Evolutionary conservation across 2,113 vertebrate genomes (phyloP).

Genomic region (Vidua macroura): DNA sequence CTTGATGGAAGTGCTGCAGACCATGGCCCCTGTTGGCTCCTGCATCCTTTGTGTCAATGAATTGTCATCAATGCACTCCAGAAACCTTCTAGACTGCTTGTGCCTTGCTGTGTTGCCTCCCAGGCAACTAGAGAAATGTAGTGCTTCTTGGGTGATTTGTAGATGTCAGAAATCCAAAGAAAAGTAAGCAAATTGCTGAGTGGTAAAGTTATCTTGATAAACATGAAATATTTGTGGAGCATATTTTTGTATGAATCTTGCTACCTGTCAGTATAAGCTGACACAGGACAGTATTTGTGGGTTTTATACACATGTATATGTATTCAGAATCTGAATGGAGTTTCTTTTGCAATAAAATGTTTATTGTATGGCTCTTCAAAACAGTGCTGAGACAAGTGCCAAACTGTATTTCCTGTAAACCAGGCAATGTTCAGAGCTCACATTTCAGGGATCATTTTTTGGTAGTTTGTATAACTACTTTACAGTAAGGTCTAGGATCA

Average conservation of each 20-base stretch:
- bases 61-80: not conserved
- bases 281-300: not conserved
- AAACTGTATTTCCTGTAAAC: not conserved
- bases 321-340: not conserved
- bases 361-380: not conserved
- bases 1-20: not conserved
- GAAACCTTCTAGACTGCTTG: not conserved
- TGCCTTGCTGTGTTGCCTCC: not conserved
- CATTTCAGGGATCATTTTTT: not conserved
- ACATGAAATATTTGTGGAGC: not conserved
- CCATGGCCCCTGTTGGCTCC: not conserved
- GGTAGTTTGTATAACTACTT: not conserved
- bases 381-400: not conserved
- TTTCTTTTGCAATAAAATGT: not conserved
- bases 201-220: not conserved
- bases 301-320: not conserved
- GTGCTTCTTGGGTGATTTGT: not conserved
- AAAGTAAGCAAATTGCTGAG: not conserved
- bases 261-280: not conserved
- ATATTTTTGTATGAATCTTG: not conserved
- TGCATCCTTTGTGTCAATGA: not conserved
- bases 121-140: not conserved
- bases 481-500: not conserved
- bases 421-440: not conserved
- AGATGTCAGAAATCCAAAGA: constrained; percentile 4